A percentile compares a stretch with the other conserved stretches of the same genome.
Evolutionary conservation across 2,113 vertebrate genomes (phyloP).

Genomic region (Grammomys surdaster): DNA sequence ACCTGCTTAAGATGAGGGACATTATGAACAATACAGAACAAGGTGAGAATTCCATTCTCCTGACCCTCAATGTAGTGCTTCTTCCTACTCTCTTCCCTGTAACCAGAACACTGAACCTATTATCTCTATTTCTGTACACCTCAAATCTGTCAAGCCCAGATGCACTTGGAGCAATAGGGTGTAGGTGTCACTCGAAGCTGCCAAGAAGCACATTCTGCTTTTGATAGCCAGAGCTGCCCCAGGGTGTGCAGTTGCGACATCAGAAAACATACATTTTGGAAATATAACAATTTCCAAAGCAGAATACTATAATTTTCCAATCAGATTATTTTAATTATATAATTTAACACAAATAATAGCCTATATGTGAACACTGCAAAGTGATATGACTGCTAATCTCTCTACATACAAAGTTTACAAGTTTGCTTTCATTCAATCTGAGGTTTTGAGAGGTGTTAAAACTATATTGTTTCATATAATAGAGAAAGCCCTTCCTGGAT

Average conservation of each 20-base stretch:
- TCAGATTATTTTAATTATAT: neutral
- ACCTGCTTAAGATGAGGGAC: neutral
- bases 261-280: constrained; percentile 3
- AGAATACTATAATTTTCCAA: neutral
- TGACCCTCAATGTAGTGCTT: neutral
- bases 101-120: neutral
- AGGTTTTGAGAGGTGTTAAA: neutral
- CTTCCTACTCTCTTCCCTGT: neutral
- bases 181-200: neutral
- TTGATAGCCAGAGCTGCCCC: neutral
- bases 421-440: neutral
- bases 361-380: neutral
- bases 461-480: neutral
- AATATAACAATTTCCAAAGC: neutral
- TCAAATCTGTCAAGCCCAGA: neutral
- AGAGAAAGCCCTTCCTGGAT: neutral
- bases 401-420: neutral
- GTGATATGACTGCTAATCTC: neutral
- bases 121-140: neutral
- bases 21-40: neutral
- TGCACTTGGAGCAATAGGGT: neutral
- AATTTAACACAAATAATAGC: neutral
- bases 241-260: accelerated
- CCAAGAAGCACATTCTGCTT: neutral
- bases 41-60: constrained; percentile 11